Evolutionary conservation across 1,140 invertebrate genomes (phyloP), one percentile per base, ranked within the genome.

Genomic region (Hormaphis cornu): DNA sequence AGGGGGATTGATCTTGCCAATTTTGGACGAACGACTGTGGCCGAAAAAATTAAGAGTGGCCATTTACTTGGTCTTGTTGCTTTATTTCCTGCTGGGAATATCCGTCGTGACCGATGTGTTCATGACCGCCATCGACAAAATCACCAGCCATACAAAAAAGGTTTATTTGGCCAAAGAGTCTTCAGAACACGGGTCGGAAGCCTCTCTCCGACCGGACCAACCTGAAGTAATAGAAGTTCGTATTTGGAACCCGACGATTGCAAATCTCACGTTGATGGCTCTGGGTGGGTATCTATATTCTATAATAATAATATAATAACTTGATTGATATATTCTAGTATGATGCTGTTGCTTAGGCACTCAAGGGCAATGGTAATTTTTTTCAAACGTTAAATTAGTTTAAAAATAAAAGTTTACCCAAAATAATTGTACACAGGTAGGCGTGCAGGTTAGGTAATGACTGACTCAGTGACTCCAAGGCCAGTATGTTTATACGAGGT

Each of bases 211-310:
- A 61, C 74, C 75, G 48, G 75, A 76, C n/a, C 75, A 76, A 52
- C 75, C 75, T 1, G 75, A 76, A 72, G 71, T 76, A 9, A 71
- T 79, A 24, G 78, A 79, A 73, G 76, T 78, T 26, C 75, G 76
- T 70, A 76, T 76, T 28, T 87, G 85, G 85, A 87, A 86, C 72
- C 83, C 85, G 74, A 86, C 85, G 0, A 85, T 87, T 12, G 84
- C 85, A 70, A 87, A 87, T 76, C 75, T 87, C n/a, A 86, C 84
- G 16, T 76, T 87, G 4, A 86, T 87, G 85, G 85, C 86, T 9
- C 75, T 87, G 4, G 85, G 58, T 63, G n/a, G 5, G 40, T 28
- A 28, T 6, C 14, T 52, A 8, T 1, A 24, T n/a, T n/a, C n/a
- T n/a, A n/a, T n/a, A n/a, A n/a, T n/a, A n/a, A n/a, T n/a, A n/a